phyloP scores from a whole-genome alignment of 2,113 vertebrate species.

The Cyprinodon brontotheroides region DNA sequence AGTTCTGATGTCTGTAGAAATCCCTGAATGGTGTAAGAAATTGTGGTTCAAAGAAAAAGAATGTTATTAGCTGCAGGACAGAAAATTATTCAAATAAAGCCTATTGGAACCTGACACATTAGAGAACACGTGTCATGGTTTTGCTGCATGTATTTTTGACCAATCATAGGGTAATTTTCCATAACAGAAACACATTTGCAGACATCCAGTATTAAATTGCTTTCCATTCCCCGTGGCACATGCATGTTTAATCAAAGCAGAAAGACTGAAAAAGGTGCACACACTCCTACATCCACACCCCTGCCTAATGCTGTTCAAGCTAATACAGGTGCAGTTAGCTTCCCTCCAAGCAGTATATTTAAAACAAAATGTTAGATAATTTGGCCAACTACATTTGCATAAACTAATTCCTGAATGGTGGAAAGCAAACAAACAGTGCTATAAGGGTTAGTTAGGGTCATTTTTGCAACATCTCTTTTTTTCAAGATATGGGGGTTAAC shows the following conservation, averaged over 20 bases:
- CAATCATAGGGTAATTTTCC: neutral
- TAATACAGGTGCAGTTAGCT: neutral
- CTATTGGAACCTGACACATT: conserved; percentile 4
- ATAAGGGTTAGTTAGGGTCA: neutral
- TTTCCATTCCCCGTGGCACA: conserved; percentile 4
- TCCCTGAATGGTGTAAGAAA: neutral
- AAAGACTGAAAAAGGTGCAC: no score
- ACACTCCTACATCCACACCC: neutral
- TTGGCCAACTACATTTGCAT: neutral
- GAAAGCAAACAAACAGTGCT: neutral
- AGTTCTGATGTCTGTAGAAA: neutral
- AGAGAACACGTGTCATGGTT: neutral
- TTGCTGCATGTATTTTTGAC: neutral
- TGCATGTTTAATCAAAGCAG: neutral
- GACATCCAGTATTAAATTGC: neutral
- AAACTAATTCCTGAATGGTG: neutral
- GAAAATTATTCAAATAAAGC: neutral
- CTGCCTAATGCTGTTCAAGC: neutral
- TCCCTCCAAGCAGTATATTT: neutral
- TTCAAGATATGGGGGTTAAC: no score
- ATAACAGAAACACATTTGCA: neutral
- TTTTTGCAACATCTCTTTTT: no score
- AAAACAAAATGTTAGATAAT: neutral
- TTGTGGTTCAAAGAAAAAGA: neutral
- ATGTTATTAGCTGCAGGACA: neutral